Percentiles rank a stretch among this genome's conserved stretches.
Evolutionary conservation across 2,113 vertebrate genomes (phyloP).

Genomic region (Odocoileus hemionus): DNA sequence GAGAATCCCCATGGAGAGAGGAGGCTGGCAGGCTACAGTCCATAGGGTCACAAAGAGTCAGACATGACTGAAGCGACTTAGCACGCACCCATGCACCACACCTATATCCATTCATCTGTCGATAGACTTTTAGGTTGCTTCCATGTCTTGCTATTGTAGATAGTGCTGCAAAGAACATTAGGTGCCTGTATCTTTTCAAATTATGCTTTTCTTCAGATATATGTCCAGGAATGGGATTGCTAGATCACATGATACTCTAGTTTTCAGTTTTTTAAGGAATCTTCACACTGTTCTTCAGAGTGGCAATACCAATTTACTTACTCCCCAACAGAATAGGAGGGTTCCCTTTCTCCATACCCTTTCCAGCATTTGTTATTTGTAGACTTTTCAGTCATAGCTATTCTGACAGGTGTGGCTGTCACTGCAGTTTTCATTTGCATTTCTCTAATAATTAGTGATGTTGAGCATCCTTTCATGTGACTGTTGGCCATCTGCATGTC

Average conservation of each 20-base stretch:
- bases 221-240: neutral
- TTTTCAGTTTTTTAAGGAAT: neutral
- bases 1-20: neutral
- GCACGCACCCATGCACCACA: neutral
- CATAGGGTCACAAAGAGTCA: neutral
- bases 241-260: neutral
- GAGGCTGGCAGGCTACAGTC: neutral
- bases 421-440: neutral
- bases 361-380: neutral
- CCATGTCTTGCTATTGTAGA: neutral
- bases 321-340: neutral
- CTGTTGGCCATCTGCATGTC: neutral
- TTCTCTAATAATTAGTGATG: neutral
- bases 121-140: neutral
- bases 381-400: neutral
- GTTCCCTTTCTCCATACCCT: neutral
- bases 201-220: neutral
- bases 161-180: neutral
- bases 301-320: neutral
- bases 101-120: neutral
- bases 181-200: neutral
- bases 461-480: neutral
- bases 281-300: neutral
- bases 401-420: neutral
- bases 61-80: neutral